A percentile compares a stretch with the other conserved stretches of the same genome.
Conservation (phyloP, 2,888 invertebrate species). For the Linnaemya tessellans region DNA sequence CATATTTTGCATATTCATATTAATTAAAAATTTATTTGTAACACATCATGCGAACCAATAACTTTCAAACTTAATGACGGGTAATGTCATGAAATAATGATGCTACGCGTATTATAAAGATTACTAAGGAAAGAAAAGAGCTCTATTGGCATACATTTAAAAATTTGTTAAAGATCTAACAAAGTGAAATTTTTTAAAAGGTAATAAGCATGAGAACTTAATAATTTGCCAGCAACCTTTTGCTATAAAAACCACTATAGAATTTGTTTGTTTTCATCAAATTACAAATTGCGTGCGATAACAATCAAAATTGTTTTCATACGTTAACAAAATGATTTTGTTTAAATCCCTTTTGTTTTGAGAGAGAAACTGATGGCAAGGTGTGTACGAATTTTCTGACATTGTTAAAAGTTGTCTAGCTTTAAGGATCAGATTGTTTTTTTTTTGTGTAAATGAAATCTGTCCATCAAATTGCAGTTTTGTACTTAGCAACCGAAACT, state of each 20-base stretch:
- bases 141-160: constrained; percentile 22
- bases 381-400: constrained; percentile 18
- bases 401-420: constrained; percentile 13
- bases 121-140: not conserved
- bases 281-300: constrained; percentile 82
- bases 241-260: constrained; percentile 71
- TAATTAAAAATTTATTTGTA: too few species aligned
- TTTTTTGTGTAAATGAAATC: constrained; percentile 71
- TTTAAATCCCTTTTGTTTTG: constrained; percentile 50
- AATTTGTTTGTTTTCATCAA: constrained; percentile 82
- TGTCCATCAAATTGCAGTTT: constrained; percentile 78
- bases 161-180: constrained; percentile 33
- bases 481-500: constrained; percentile 57
- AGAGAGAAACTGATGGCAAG: constrained; percentile 52
- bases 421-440: constrained; percentile 30
- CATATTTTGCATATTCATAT: too few species aligned
- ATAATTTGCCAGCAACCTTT: constrained; percentile 33
- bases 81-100: constrained; percentile 4
- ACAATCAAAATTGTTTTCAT: constrained; percentile 75
- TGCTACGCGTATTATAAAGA: not conserved
- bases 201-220: not conserved
- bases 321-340: constrained; percentile 25
- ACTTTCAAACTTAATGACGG: not conserved
- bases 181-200: constrained; percentile 61
- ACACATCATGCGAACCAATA: not conserved